Evolutionary conservation across 2,888 invertebrate genomes (phyloP).

Genomic region (Ethmia dodecea): DNA sequence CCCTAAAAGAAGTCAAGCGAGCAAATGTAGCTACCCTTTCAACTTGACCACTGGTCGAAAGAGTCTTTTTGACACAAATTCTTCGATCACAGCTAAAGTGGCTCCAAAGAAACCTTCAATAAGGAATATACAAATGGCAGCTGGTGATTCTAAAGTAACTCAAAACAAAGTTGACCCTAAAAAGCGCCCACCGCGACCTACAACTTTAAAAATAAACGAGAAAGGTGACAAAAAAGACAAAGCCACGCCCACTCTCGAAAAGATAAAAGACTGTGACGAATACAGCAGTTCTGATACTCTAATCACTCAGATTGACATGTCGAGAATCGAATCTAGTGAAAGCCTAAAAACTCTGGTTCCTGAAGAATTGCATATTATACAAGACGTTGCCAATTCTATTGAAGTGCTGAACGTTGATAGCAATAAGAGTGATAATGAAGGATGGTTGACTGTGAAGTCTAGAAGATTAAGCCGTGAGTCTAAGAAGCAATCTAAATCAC

Average conservation of each 20-base stretch:
- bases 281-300: conserved; percentile 79
- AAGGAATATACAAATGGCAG: conserved; percentile 40
- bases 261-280: conserved; percentile 53
- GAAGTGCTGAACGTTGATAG: conserved; percentile 69
- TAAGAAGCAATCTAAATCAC: conserved; percentile 79
- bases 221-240: conserved; percentile 47
- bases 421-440: conserved; percentile 77
- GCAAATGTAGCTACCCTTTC: conserved; percentile 71
- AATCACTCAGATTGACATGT: conserved; percentile 61
- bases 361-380: conserved; percentile 43
- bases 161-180: conserved; percentile 43
- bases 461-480: conserved; percentile 79
- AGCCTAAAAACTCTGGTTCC: conserved; percentile 68
- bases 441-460: conserved; percentile 94
- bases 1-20: conserved; percentile 51
- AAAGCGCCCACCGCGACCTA: conserved; percentile 48
- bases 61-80: conserved; percentile 59
- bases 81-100: conserved; percentile 29
- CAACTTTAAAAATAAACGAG: conserved; percentile 50
- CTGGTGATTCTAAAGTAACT: conserved; percentile 47
- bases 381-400: conserved; percentile 55
- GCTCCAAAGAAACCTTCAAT: conserved; percentile 35
- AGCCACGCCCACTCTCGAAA: conserved; percentile 35
- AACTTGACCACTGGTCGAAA: conserved; percentile 69
- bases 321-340: conserved; percentile 67